phyloP scores from a whole-genome alignment of 1,140 invertebrate species.

The Pseudomyrmex pallidus region DNA sequence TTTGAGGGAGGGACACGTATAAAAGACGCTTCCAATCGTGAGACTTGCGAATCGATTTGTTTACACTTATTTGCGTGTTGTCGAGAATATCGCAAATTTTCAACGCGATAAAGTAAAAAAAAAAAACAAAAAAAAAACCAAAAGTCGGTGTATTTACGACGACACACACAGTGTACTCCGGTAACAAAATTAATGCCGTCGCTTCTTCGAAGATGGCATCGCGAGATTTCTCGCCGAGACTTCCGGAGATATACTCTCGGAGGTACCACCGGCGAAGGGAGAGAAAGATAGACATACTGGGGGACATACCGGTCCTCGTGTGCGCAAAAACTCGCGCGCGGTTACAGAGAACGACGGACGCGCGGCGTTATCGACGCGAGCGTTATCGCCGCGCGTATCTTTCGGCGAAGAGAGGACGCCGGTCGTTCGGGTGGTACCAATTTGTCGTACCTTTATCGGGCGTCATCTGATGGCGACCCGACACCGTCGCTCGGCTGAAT shows the following conservation, averaged over 20 bases:
- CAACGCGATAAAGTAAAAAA: neutral
- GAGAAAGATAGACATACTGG: slow-evolving; percentile 16
- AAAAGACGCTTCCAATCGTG: neutral
- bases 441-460: slow-evolving; percentile 83
- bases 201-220: slow-evolving; percentile 13
- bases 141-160: too few species aligned
- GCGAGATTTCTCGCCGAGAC: neutral
- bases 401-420: slow-evolving; percentile 78
- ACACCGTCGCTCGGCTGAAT: slow-evolving; percentile 80
- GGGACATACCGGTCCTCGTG: slow-evolving; percentile 56
- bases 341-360: slow-evolving; percentile 53
- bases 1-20: neutral
- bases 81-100: slow-evolving; percentile 10
- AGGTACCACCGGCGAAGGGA: neutral
- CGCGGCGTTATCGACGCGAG: slow-evolving; percentile 80
- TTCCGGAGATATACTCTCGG: neutral
- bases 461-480: slow-evolving; percentile 84
- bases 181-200: slow-evolving; percentile 37
- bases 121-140: too few species aligned
- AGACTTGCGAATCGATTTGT: slow-evolving; percentile 13
- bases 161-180: neutral
- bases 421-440: slow-evolving; percentile 84
- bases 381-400: slow-evolving; percentile 77
- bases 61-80: slow-evolving; percentile 2
- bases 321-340: slow-evolving; percentile 54